These are phyloP conservation scores for Tachuris rubrigastra DNA, from an alignment of 2,113 vertebrate species.

Conservation along the genomic window DNA sequence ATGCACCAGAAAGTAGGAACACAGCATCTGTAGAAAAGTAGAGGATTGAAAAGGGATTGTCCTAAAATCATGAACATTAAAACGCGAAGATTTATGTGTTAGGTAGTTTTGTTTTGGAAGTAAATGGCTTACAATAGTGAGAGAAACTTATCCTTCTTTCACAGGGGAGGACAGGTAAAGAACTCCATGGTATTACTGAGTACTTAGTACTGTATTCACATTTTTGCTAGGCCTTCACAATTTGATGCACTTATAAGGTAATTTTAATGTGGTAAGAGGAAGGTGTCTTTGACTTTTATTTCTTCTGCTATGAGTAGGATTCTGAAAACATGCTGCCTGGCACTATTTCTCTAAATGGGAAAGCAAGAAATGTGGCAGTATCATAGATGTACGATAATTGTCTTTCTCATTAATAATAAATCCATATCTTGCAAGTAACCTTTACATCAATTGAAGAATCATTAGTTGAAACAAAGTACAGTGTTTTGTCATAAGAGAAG, in stretches of 20 bases:
- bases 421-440: not conserved
- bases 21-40: not conserved
- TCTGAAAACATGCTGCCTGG: not conserved
- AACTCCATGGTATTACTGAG: not conserved
- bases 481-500: not conserved
- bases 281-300: not conserved
- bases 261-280: not conserved
- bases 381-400: not conserved
- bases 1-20: not conserved
- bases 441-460: not conserved
- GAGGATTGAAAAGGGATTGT: not conserved
- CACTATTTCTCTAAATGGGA: not conserved
- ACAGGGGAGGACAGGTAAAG: not conserved
- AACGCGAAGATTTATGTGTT: not conserved
- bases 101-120: not conserved
- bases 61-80: not conserved
- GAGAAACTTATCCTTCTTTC: not conserved
- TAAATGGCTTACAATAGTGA: not conserved
- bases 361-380: not conserved
- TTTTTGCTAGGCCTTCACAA: not conserved
- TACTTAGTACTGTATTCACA: not conserved
- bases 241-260: not conserved
- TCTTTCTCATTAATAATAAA: not conserved
- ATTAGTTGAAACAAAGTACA: not conserved
- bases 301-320: not conserved